These are phyloP conservation scores for Ischnura elegans DNA, from an alignment of 2,888 invertebrate genomes.

Conservation along the genomic window DNA sequence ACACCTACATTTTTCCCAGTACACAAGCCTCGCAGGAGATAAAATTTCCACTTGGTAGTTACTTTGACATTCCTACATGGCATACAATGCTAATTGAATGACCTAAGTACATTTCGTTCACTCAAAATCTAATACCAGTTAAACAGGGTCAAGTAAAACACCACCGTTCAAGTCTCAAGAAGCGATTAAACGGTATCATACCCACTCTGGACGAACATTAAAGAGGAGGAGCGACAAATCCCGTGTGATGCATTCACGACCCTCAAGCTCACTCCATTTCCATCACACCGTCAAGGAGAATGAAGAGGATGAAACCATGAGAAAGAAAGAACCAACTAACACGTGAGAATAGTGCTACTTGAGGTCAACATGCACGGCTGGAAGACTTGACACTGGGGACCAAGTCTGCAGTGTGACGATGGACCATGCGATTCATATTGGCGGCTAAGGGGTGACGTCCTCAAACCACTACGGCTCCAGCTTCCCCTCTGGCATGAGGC, in stretches of 20 bases:
- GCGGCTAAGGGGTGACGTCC: not conserved
- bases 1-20: not conserved
- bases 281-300: not conserved
- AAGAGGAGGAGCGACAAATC: not conserved
- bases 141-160: not conserved
- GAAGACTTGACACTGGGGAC: not conserved
- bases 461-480: constrained; percentile 89
- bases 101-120: not conserved
- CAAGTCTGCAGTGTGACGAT: not conserved
- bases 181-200: not conserved
- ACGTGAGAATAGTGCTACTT: not conserved
- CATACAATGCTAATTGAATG: not conserved
- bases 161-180: not conserved
- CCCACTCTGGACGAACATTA: not conserved
- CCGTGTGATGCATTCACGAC: not conserved
- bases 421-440: not conserved
- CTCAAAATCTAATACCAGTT: not conserved
- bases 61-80: not conserved
- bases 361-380: not conserved
- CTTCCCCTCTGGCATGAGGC: constrained; percentile 92
- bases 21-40: not conserved
- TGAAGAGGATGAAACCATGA: not conserved
- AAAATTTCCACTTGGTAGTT: not conserved
- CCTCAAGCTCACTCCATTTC: not conserved
- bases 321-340: not conserved